These are phyloP conservation scores for Platygyra sinensis DNA, from an alignment of 64 coral and sea anemone species.

Conservation along the genomic window DNA sequence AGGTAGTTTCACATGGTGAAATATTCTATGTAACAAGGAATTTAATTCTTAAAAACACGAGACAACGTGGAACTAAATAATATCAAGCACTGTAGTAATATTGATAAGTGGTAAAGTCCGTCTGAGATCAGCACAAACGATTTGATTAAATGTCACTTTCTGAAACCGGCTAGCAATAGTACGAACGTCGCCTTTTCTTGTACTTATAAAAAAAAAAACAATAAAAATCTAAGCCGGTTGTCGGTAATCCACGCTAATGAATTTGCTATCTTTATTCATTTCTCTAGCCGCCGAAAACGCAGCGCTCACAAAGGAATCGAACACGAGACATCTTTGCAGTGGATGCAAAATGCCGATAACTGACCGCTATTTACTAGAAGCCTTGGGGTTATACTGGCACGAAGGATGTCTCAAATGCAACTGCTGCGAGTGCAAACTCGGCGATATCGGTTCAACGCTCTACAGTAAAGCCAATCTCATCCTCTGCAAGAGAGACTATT, in stretches of 20 bases:
- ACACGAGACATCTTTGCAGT: constrained; percentile 55
- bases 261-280: neutral
- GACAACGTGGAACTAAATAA: neutral
- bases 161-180: neutral
- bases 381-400: constrained; percentile 81
- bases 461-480: constrained; percentile 87
- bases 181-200: neutral
- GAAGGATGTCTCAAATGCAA: constrained; percentile 84
- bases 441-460: constrained; percentile 83
- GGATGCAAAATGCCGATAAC: constrained; percentile 79
- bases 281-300: constrained; percentile 49
- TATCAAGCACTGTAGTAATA: neutral
- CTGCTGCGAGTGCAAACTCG: constrained; percentile 87
- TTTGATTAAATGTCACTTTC: neutral
- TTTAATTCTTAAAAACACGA: constrained; percentile 13
- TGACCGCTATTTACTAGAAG: constrained; percentile 81
- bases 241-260: neutral
- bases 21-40: neutral
- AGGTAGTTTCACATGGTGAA: neutral
- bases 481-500: constrained; percentile 85
- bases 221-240: neutral
- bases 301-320: constrained; percentile 7
- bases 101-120: no score
- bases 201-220: neutral
- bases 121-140: neutral